Conservation (phyloP, 2,888 invertebrate genomes). For the Bellardia bayeri region DNA sequence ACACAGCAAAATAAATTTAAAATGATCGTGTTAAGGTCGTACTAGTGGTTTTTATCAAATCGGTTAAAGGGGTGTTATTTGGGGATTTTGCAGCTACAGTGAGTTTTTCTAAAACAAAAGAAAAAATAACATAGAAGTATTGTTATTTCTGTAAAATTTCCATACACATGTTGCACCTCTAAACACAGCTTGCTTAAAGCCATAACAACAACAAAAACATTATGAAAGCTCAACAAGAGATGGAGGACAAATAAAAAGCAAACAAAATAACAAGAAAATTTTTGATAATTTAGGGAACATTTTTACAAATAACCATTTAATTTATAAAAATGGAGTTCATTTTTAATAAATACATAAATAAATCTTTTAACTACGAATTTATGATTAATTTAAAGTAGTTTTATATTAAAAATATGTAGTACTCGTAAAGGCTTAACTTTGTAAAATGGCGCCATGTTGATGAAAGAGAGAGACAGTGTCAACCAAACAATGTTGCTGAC, state of each 20-base stretch:
- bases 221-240: not conserved
- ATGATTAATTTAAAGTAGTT: no score
- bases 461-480: no score
- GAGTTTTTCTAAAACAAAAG: conserved; percentile 13
- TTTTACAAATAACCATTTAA: no score
- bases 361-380: no score
- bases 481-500: no score
- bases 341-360: no score
- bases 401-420: no score
- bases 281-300: not conserved
- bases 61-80: conserved; percentile 40
- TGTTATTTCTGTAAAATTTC: not conserved
- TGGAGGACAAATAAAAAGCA: not conserved
- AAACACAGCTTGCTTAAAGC: conserved; percentile 18
- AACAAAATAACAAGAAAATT: not conserved
- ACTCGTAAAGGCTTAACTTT: no score
- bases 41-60: conserved; percentile 38
- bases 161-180: not conserved
- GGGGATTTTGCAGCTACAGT: conserved; percentile 3
- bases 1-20: conserved; percentile 3
- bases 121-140: conserved; percentile 28
- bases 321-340: no score
- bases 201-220: conserved; percentile 3
- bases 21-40: conserved; percentile 57
- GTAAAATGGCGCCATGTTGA: no score